Percentiles rank a stretch among this genome's conserved stretches.
Conservation (phyloP, 1,140 invertebrate genomes). For the Ephestia elutella region DNA sequence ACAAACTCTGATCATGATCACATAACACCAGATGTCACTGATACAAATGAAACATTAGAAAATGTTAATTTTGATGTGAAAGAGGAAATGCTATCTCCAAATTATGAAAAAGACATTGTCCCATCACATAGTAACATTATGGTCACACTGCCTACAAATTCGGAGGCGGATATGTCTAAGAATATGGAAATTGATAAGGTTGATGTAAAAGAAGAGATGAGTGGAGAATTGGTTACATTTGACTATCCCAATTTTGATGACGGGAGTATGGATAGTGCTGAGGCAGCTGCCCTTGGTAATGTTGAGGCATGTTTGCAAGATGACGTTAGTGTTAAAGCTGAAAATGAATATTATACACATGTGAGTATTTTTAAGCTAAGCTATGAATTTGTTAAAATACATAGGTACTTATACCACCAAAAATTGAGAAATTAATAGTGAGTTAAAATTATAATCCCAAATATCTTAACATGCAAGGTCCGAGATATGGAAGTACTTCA, state of each 20-base stretch:
- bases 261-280: slow-evolving; percentile 51
- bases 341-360: slow-evolving; percentile 27
- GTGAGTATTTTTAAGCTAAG: slow-evolving; percentile 24
- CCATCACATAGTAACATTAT: slow-evolving; percentile 6
- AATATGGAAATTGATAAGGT: slow-evolving; percentile 1
- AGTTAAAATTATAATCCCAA: too few species aligned
- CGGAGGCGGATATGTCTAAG: neutral
- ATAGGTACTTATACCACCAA: too few species aligned
- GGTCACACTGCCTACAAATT: neutral
- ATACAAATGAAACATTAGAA: slow-evolving; percentile 25
- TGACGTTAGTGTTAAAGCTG: slow-evolving; percentile 43
- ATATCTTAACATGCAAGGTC: too few species aligned
- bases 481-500: too few species aligned
- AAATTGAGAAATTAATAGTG: too few species aligned
- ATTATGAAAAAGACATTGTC: slow-evolving; percentile 17
- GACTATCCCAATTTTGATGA: slow-evolving; percentile 52
- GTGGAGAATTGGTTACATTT: slow-evolving; percentile 24
- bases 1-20: neutral
- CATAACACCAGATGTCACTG: slow-evolving; percentile 6
- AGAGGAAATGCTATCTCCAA: slow-evolving; percentile 27
- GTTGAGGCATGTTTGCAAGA: slow-evolving; percentile 60
- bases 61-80: slow-evolving; percentile 44
- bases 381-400: too few species aligned
- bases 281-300: slow-evolving; percentile 48
- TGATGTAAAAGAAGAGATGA: slow-evolving; percentile 10